Conservation (phyloP, 92 coral and sea anemone species). For the Porites rus region DNA sequence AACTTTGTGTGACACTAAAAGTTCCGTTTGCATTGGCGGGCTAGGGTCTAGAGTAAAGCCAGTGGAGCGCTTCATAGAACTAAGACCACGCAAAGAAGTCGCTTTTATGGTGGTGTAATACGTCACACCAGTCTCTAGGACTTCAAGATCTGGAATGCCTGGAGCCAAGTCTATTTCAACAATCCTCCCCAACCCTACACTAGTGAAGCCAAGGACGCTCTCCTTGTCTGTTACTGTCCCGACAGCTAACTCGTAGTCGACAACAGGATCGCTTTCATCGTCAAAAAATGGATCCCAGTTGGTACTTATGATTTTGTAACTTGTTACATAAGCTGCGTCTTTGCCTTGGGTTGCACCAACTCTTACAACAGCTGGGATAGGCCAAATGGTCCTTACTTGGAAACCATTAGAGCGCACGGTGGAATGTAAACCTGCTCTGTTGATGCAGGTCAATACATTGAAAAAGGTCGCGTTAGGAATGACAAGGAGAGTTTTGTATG, state of each 20-base stretch:
- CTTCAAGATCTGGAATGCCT: slow-evolving; percentile 61
- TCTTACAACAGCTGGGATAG: slow-evolving; percentile 72
- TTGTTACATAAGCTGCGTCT: slow-evolving; percentile 68
- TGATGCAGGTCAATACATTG: slow-evolving; percentile 72
- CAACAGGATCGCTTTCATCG: slow-evolving; percentile 80
- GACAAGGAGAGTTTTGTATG: slow-evolving; percentile 45
- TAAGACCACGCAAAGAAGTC: slow-evolving; percentile 74
- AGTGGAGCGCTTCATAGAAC: slow-evolving; percentile 68
- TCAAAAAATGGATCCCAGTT: slow-evolving; percentile 83
- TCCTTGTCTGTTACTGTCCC: slow-evolving; percentile 73
- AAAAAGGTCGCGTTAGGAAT: slow-evolving; percentile 46
- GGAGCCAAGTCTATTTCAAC: slow-evolving; percentile 63
- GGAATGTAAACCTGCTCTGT: slow-evolving; percentile 68
- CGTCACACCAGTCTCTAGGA: slow-evolving; percentile 60
- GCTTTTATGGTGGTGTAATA: slow-evolving; percentile 86
- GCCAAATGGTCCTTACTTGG: slow-evolving; percentile 83
- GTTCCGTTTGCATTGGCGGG: slow-evolving; percentile 67
- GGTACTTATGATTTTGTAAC: slow-evolving; percentile 70
- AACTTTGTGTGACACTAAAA: slow-evolving; percentile 62
- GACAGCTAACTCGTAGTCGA: slow-evolving; percentile 81
- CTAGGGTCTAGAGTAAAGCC: slow-evolving; percentile 87
- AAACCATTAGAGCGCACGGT: slow-evolving; percentile 82
- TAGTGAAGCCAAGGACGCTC: slow-evolving; percentile 73
- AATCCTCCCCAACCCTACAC: slow-evolving; percentile 65
- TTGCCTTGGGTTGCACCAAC: slow-evolving; percentile 60